These are phyloP conservation scores for Melangyna quadrimaculata DNA, from an alignment of 2,888 invertebrate species.

Conservation along the genomic window DNA sequence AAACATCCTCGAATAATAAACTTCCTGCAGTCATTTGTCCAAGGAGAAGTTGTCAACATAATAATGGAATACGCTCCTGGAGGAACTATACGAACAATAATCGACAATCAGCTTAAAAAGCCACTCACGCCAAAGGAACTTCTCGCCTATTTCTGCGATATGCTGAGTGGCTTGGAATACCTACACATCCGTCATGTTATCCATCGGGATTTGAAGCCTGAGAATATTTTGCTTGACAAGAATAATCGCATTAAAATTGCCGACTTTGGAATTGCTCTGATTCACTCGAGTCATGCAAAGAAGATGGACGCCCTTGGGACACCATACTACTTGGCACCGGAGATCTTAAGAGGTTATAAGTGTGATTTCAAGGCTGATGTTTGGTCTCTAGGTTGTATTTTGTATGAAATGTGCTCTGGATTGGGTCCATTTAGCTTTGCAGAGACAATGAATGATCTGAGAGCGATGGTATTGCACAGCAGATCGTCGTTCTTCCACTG, in stretches of 20 bases:
- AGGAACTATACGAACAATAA: conserved; percentile 77
- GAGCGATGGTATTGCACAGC: conserved; percentile 47
- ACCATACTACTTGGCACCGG: conserved; percentile 89
- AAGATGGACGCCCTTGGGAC: conserved; percentile 83
- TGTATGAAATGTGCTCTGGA: conserved; percentile 84
- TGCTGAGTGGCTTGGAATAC: conserved; percentile 79
- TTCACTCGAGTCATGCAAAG: conserved; percentile 72
- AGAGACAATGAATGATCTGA: conserved; percentile 72
- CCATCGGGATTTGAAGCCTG: conserved; percentile 87
- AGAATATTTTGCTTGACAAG: conserved; percentile 87
- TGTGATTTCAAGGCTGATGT: conserved; percentile 88
- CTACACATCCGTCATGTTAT: conserved; percentile 81
- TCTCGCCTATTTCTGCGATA: conserved; percentile 80
- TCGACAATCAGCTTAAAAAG: conserved; percentile 59
- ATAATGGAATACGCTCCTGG: conserved; percentile 79
- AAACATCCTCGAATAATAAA: conserved; percentile 79
- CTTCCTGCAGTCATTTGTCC: conserved; percentile 77
- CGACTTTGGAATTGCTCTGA: conserved; percentile 84
- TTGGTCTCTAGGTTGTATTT: conserved; percentile 88
- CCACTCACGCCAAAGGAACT: conserved; percentile 73
- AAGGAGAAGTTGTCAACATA: conserved; percentile 76
- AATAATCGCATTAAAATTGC: conserved; percentile 87
- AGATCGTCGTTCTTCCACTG: conserved; percentile 69
- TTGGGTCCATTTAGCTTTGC: conserved; percentile 75
- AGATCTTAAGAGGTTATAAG: conserved; percentile 85